A percentile compares a stretch with the other conserved stretches of the same genome.
phyloP scores from a whole-genome alignment of 2,113 vertebrate species.

The Xyrauchen texanus region DNA sequence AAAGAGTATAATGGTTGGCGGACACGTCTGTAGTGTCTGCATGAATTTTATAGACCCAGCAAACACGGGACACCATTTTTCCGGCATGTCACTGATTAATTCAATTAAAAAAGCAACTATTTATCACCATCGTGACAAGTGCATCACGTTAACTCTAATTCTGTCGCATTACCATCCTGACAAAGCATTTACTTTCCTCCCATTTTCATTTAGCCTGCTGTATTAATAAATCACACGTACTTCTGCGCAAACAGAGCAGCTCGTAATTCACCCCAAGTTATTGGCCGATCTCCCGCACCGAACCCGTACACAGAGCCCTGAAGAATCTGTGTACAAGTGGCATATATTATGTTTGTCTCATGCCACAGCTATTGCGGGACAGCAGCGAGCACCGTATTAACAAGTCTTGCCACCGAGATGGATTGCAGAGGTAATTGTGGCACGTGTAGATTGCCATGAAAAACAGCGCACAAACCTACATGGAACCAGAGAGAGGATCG shows the following conservation, averaged over 20 bases:
- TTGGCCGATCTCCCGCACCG: not conserved
- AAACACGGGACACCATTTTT: not conserved
- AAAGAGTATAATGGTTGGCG: not conserved
- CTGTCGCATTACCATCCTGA: slow-evolving; percentile 33
- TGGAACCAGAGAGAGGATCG: slow-evolving; percentile 66
- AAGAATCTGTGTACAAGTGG: not conserved
- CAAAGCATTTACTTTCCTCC: slow-evolving; percentile 31
- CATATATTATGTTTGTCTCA: slow-evolving; percentile 19
- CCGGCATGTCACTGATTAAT: slow-evolving; percentile 23
- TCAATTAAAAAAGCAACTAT: slow-evolving; percentile 32
- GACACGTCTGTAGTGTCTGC: not conserved
- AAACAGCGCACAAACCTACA: slow-evolving; percentile 64
- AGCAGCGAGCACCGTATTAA: not conserved
- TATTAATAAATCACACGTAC: slow-evolving; percentile 21
- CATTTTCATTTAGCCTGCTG: slow-evolving; percentile 26
- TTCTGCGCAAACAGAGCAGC: slow-evolving; percentile 8
- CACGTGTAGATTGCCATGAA: slow-evolving; percentile 75
- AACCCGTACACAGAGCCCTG: not conserved
- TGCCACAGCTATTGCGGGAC: slow-evolving; percentile 14
- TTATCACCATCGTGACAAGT: slow-evolving; percentile 35
- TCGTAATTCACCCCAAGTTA: slow-evolving; percentile 32
- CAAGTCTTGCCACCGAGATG: no score
- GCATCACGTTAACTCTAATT: slow-evolving; percentile 12
- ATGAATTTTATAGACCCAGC: not conserved
- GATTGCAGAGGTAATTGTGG: slow-evolving; percentile 66